Evolutionary conservation across 2,888 invertebrate species (phyloP), one percentile per base, ranked within the genome.

Genomic region (Xanthia togata): DNA sequence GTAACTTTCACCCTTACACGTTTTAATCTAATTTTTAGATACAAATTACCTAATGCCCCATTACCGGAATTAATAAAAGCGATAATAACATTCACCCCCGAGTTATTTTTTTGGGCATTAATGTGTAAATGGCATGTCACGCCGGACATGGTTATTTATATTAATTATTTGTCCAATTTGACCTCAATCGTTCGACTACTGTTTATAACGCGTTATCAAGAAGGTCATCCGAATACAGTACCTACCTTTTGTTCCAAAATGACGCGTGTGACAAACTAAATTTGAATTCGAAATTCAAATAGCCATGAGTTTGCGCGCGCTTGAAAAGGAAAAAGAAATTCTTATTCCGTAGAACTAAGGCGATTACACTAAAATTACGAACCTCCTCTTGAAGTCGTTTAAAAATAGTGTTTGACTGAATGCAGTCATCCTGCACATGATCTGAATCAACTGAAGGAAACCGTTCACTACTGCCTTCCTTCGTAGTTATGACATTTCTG

Each of bases 51-150:
- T n/a, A 71, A 73, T 47, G 14, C 4, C 41, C 26, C 38, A 64
- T 57, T 83, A 83, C 70, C 76, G 71, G 62, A 80, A 83, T 76
- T 69, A 83, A 72, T 74, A 80, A 74, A 75, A 83, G 35, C 74
- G 12, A 70, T 70, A 75, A 62, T 62, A 73, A 76, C 59, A 63
- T 62, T 62, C 44, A 35, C 78, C 63, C 69, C 72, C 57, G 41
- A 41, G 62, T 67, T 31, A 73, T 76, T 84, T 50, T 75, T 23
- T 75, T 53, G 35, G 60, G 70, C 20, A 82, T 82, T 85, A 85
- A 82, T 79, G 69, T 63, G 60, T 82, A 73, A 85, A 85, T 82
- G 35, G 85, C 85, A 85, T 79, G 84, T 79, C 62, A 64, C 69
- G 71, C 63, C 63, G 67, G 69, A 79, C 75, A 73, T 76, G 35